Evolutionary conservation across 2,888 invertebrate species (phyloP), one percentile per base, ranked within the genome.

Genomic region (Nymphalis urticae): DNA sequence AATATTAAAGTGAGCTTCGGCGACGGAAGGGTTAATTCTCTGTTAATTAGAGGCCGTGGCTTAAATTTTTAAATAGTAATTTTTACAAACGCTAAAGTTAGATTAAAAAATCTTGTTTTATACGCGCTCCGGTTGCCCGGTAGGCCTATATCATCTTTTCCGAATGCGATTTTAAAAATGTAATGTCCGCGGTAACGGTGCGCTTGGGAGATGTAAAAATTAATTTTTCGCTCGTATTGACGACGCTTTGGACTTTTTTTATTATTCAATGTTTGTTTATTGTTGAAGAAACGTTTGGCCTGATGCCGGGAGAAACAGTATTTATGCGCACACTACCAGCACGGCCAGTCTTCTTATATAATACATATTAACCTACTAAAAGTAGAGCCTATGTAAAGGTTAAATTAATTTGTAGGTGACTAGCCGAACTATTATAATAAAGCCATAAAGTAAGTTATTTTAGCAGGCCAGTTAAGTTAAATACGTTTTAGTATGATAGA

Each of bases 81-180:
- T 93, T 93, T 93, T 93, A 90, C 92, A 90, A 92, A 92, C 89
- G 92, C 87, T 87, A 89, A 92, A 93, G 92, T 92, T 93, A 88
- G 90, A 93, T 92, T 93, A 92, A 92, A 92, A 82, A 92, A 88
- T 83, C 79, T 86, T 87, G 87, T 87, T 87, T 85, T 86, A 85
- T 82, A 76, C 73, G 82, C 81, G 81, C 80, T 80, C 77, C 48
- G 66, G 75, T 73, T 76, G 80, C 79, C 81, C 84, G 83, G 84
- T 93, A 93, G 93, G 92, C 93, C 92, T 91, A 92, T 87, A 87
- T 87, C 79, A 78, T 77, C 80, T 81, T 82, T 80, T 82, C 79
- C 75, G 83, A 85, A 90, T 87, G 86, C 83, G 88, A 85, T 88
- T 90, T 90, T 88, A 89, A 92, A 92, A 92, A 91, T 89, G 85